These are phyloP conservation scores for Loxodonta africana DNA, from an alignment of 2,113 vertebrate genomes.

Conservation along the genomic window DNA sequence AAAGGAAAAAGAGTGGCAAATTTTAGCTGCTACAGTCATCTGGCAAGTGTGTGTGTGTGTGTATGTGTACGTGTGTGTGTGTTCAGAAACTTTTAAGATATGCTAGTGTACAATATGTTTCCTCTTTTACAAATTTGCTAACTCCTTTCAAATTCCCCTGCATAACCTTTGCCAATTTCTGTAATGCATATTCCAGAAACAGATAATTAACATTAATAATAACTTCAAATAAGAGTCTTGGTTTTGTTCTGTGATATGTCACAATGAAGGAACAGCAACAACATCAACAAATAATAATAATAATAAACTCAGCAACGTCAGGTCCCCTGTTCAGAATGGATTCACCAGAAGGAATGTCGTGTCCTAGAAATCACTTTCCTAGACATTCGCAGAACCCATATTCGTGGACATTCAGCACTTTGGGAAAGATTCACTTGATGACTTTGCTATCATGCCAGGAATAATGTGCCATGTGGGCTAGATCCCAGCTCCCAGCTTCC, in stretches of 20 bases:
- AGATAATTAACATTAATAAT: background rate
- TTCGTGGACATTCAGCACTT: background rate
- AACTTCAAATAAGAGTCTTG: slow-evolving; percentile 24
- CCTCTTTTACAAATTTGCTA: background rate
- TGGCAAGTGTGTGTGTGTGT: background rate
- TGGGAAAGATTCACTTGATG: background rate
- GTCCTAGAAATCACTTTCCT: background rate
- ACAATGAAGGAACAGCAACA: background rate
- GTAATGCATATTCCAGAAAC: background rate
- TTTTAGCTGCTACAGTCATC: background rate
- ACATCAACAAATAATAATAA: background rate
- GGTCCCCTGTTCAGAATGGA: background rate
- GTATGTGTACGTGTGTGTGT: background rate
- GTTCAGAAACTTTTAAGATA: slow-evolving; percentile 26
- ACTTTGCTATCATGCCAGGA: background rate
- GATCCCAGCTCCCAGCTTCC: background rate
- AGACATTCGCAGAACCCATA: background rate
- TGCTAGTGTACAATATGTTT: background rate
- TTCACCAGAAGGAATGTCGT: background rate
- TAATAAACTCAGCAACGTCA: background rate
- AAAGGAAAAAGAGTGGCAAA: background rate
- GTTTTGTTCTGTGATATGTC: background rate
- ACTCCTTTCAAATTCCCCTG: background rate
- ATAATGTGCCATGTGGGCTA: background rate
- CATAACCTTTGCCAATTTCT: background rate